Evolutionary conservation across 1,140 invertebrate species (phyloP), one percentile per base, ranked within the genome.

Genomic region (Aricia agestis): DNA sequence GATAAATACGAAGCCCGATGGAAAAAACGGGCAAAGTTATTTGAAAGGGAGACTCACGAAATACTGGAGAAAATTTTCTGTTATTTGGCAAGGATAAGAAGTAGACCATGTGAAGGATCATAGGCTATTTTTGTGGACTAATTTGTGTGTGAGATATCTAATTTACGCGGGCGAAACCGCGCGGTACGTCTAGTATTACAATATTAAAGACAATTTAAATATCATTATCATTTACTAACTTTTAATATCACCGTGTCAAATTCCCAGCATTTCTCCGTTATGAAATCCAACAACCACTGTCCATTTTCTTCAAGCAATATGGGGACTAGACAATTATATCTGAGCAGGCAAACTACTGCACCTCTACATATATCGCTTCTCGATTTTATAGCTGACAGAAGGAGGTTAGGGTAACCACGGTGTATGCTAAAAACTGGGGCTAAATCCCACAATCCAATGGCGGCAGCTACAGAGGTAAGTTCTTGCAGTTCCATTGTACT

Each of bases 211-310:
- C 25, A 25, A 25, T 25, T 25, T 1, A 25, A 25, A 25, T 3
- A 25, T 25, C 3, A 2, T 25, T 25, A 25, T 25, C 25, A 25
- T 25, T 58, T 68, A 74, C 63, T 74, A 69, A 89, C 89, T 82
- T 89, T 89, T 57, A 91, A 79, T 74, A 89, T 78, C 1, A 72
- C 75, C 0, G 81, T 89, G 61, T 91, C 89, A 61, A 91, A 87
- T 19, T 80, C 78, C 6, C 81, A 73, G 71, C 85, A 88, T 17
- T 89, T 86, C 13, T 83, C 84, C 1, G 72, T 76, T 15, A 89
- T 82, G 70, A 84, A 89, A 71, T 89, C 82, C 69, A 91, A 88
- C 0, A 91, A 75, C 86, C 86, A 89, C 17, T 89, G 85, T 41
- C 80, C 83, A 71, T 89, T 85, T 74, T 89, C 83, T 71, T 89